Conservation (phyloP, 2,888 invertebrate species). For the Antitype chi region DNA sequence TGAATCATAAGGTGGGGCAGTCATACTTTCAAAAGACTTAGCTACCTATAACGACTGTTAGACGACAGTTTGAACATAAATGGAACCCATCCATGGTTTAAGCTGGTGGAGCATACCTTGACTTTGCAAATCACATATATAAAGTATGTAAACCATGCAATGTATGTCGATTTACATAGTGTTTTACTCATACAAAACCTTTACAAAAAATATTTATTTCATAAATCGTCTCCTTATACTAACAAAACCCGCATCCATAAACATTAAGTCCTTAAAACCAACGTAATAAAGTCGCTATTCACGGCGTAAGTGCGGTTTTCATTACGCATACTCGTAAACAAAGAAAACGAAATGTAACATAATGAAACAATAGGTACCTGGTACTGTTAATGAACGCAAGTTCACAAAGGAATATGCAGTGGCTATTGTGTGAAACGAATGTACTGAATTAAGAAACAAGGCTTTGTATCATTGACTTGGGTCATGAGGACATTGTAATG, state of each 20-base stretch:
- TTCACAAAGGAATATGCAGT: conserved; percentile 49
- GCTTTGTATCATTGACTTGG: conserved; percentile 30
- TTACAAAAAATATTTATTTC: conserved; percentile 20
- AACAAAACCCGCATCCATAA: neutral
- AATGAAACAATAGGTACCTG: conserved; percentile 67
- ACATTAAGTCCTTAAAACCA: conserved; percentile 2
- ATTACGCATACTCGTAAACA: conserved; percentile 71
- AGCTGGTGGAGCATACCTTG: neutral
- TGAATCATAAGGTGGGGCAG: no score
- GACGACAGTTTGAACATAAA: neutral
- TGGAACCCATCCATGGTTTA: no score
- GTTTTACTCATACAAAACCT: neutral
- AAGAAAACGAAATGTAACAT: conserved; percentile 64
- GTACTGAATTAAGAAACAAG: conserved; percentile 52
- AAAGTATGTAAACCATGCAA: no score
- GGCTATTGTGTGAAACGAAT: conserved; percentile 45
- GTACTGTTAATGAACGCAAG: conserved; percentile 46
- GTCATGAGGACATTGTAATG: neutral
- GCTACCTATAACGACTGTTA: neutral
- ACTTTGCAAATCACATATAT: no score
- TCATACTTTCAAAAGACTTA: neutral
- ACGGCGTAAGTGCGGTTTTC: conserved; percentile 65
- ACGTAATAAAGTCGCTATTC: conserved; percentile 65
- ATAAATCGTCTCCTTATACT: neutral
- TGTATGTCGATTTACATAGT: neutral